Base-by-base conservation (phyloP, 2,113 vertebrate species). In the Varanus komodoensis region DNA sequence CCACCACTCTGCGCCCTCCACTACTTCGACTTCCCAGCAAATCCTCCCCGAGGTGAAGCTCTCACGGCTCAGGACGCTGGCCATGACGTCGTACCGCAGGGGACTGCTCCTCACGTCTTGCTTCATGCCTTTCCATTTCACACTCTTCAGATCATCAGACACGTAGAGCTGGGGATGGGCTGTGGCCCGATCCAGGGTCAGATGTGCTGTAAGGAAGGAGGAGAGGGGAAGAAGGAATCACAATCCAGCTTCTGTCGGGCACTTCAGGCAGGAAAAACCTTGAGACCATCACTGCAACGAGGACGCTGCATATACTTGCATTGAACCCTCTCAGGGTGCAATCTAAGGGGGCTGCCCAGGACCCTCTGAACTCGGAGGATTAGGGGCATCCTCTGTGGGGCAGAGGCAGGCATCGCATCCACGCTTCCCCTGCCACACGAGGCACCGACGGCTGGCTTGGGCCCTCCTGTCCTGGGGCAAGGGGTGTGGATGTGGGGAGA, bases 11-110 rank as follows among this genome's bases (percentile, higher is more conserved):
- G 73, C 86, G 8, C 38, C 54, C 4, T 21, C 14, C 8, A 78
- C 54, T 25, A 87, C 34, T 14, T 87, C 86, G 0, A 87, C 86
- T 32, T 87, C 86, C 86, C 86, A 87, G 57, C 86, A 87, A 44
- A 32, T 19, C 32, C 78, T 87, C 8, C 86, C 86, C 12, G 86
- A 87, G 38, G 1, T 67, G 57, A 87, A 78, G 57, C 86, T n/a
- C 57, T 87, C 7, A 0, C 50, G 54, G 57, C 74, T 87, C 32
- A 87, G 54, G 11, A 87, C 74, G 0, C 86, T 79, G 15, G 57
- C 15, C 86, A 78, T 1, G 1, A 79, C 2, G 0, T 87, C 27
- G 3, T 78, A 87, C 64, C 74, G 78, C 54, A 64, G 7, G 29
- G 15, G 23, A 48, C 74, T 17, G 1, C 23, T 2, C 0, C 15